Conservation (phyloP, 2,113 vertebrate species). For the Gobius niger region DNA sequence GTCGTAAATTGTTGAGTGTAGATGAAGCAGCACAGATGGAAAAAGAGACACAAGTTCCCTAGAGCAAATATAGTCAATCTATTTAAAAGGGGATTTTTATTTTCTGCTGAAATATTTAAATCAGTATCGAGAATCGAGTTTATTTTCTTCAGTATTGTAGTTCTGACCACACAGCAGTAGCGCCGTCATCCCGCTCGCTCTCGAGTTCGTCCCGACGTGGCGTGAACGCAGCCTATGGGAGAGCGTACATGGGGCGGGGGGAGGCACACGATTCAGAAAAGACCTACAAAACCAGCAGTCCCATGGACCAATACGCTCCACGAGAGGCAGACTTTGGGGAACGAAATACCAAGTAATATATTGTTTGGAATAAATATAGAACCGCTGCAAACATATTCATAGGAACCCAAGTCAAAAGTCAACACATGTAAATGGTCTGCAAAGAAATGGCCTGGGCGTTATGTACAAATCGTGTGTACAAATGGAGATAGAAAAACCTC, state of each 20-base stretch:
- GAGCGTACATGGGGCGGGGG: slow-evolving; percentile 66
- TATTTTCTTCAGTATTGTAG: no score
- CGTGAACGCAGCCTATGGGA: slow-evolving; percentile 16
- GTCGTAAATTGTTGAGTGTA: no score
- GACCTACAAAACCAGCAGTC: slow-evolving; percentile 73
- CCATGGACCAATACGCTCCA: slow-evolving; percentile 61
- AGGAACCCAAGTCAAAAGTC: slow-evolving; percentile 68
- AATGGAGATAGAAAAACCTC: slow-evolving; percentile 75
- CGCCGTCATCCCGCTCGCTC: no score
- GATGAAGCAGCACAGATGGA: no score
- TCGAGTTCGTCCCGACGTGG: not conserved
- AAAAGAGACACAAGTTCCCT: no score
- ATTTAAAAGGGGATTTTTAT: no score
- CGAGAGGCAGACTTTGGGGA: slow-evolving; percentile 70
- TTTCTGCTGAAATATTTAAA: no score
- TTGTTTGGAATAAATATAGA: slow-evolving; percentile 76
- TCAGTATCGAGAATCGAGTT: no score
- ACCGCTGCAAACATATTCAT: slow-evolving; percentile 71
- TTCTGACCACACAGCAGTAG: no score
- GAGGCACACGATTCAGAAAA: slow-evolving; percentile 76
- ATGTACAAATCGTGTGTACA: slow-evolving; percentile 80
- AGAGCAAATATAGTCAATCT: no score
- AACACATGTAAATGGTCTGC: slow-evolving; percentile 73
- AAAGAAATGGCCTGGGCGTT: slow-evolving; percentile 56
- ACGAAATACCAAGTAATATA: slow-evolving; percentile 69